Evolutionary conservation across 2,113 vertebrate species (phyloP).

Genomic region (Ariopsis seemanni): DNA sequence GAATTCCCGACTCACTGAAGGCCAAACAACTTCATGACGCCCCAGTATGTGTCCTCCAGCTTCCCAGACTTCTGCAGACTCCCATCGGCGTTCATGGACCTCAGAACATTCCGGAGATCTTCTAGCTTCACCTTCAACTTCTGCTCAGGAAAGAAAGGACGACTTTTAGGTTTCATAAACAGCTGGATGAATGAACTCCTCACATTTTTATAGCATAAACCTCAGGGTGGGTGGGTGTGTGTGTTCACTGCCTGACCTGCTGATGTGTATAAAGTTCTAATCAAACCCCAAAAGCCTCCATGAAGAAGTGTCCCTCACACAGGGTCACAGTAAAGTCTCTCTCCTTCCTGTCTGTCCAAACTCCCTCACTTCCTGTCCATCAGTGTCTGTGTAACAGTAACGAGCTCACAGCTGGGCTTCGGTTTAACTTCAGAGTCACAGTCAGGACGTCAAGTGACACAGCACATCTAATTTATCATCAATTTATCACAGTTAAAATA

Average conservation of each 20-base stretch:
- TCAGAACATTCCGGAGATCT: slow-evolving; percentile 65
- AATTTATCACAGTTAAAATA: too few species aligned
- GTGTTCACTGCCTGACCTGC: not conserved
- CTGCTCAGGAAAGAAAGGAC: slow-evolving; percentile 63
- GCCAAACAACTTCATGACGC: slow-evolving; percentile 81
- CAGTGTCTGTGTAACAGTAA: too few species aligned
- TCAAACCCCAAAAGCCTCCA: not conserved
- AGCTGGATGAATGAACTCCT: not conserved
- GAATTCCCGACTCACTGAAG: slow-evolving; percentile 73
- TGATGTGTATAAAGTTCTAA: not conserved
- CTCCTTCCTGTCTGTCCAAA: too few species aligned
- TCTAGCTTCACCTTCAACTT: slow-evolving; percentile 74
- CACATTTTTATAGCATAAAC: not conserved
- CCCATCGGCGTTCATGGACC: slow-evolving; percentile 62
- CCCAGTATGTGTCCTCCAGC: slow-evolving; percentile 86
- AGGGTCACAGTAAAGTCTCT: too few species aligned
- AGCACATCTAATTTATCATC: too few species aligned
- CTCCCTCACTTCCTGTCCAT: too few species aligned
- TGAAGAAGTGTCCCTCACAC: too few species aligned
- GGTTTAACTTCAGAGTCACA: too few species aligned
- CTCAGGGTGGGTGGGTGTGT: not conserved
- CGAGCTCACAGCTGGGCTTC: too few species aligned
- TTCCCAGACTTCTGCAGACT: slow-evolving; percentile 67
- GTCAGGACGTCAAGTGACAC: too few species aligned
- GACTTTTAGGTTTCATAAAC: not conserved